Base-by-base conservation (phyloP, 1,140 invertebrate species). In the Camponotus pennsylvanicus region DNA sequence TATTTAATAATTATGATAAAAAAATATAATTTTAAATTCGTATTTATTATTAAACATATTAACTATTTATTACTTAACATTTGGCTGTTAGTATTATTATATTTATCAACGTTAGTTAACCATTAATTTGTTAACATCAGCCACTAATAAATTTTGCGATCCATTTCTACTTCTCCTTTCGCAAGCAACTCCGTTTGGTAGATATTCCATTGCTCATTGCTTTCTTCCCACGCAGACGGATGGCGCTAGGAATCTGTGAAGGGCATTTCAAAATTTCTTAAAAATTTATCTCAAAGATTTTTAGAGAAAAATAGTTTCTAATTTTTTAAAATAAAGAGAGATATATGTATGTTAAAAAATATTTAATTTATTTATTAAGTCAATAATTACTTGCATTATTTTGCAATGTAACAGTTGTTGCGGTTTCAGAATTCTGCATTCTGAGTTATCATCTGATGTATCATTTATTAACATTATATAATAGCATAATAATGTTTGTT, bases 71-170 rank as follows among this genome's bases (percentile, higher is more conserved):
- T 59, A n/a, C 9, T 52, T 52, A 52, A 52, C 49, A 52, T 52
- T 49, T 52, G 49, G 18, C 15, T 52, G 6, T 52, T 52, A 52
- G 37, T 78, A 8, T 34, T 18, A 8, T 69, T 55, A 8, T 42
- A 73, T 15, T 61, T 73, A 61, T 45, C 27, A 61, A 37, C 61
- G 1, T 66, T 66, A 40, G 61, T 55, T 66, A 66, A 78, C 11
- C 59, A 61, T 75, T 15, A 18, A 27, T 15, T 59, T 21, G 52
- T 73, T 75, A 75, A 49, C 57, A 63, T 61, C 78, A 42, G 78
- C 0, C 34, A 57, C 49, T 70, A 63, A 63, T 49, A 7, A 67
- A 70, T 32, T 70, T 70, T 70, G 15, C 0, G 5, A 42, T 59
- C 21, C 21, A 27, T 77, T 63, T 80, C 15, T 27, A 5, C 9